phyloP scores from a whole-genome alignment of 92 coral and sea anemone species.

The Porites cylindrica region DNA sequence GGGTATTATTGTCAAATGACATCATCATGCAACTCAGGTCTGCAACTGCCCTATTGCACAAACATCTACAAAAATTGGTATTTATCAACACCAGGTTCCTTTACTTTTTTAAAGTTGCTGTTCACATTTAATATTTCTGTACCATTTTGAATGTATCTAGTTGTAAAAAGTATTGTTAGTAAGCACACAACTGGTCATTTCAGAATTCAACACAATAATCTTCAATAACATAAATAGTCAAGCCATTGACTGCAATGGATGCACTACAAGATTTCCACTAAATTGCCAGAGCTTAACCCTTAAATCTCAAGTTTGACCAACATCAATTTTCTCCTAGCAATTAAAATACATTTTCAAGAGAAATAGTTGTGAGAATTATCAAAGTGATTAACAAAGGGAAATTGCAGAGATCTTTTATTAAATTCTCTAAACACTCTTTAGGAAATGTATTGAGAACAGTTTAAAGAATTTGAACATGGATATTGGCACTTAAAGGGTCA shows the following conservation, averaged over 20 bases:
- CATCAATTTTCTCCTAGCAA: too few relatives aligned
- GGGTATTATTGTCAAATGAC: too few relatives aligned
- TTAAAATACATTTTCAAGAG: too few relatives aligned
- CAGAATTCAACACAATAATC: not conserved
- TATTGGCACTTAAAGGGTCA: too few relatives aligned
- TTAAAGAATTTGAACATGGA: too few relatives aligned
- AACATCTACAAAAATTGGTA: not conserved
- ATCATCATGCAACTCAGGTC: too few relatives aligned
- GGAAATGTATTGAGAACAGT: too few relatives aligned
- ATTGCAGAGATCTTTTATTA: too few relatives aligned
- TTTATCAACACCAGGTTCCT: not conserved
- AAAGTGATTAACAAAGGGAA: too few relatives aligned
- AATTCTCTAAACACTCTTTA: too few relatives aligned
- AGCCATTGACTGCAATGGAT: not conserved
- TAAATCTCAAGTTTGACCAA: too few relatives aligned
- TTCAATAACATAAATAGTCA: not conserved
- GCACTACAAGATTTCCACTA: not conserved
- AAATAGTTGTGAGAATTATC: not conserved
- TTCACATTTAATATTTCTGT: conserved; percentile 5
- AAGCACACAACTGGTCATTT: not conserved
- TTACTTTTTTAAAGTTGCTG: not conserved
- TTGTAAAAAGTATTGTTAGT: not conserved
- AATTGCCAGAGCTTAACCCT: not conserved
- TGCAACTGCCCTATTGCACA: not conserved
- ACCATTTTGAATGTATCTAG: not conserved